Evolutionary conservation across 1,140 invertebrate genomes (phyloP), one percentile per base, ranked within the genome.

Genomic region (Cydia fagiglandana): DNA sequence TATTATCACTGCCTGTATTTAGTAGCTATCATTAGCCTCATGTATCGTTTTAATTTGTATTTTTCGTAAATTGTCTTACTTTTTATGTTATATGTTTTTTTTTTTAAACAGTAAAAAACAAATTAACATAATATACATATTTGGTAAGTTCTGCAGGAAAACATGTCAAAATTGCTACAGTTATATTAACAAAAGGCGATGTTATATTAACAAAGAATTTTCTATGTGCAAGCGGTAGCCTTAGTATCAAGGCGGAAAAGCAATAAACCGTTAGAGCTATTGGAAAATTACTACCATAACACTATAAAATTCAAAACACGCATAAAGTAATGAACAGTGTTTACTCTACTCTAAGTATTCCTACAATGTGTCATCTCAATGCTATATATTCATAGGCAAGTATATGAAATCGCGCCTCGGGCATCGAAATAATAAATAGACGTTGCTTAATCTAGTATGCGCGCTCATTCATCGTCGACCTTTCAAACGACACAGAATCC

Each of bases 391-490:
- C 38, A 41, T 73, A 73, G 28, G 28, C 38, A 41, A 38, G 68
- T 20, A 47, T 38, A 28, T 9, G 10, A 28, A 68, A 30, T 17
- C 20, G 73, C 3, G 66, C 30, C 30, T 38, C 64, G 13, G 15
- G 30, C 64, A 34, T n/a, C 66, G 9, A 70, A 70, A 70, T 70
- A 70, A 70, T 70, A 70, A 34, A 68, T 38, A 70, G 38, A 38
- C 64, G 38, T 34, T 34, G 30, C 30, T 41, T 70, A 68, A 30
- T 68, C 64, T 77, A 76, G 79, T 81, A 83, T 82, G 81, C 78
- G 56, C 75, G 80, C 82, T 82, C 85, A 89, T 89, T 88, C 85
- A 89, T 85, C 77, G 83, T 76, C 76, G 77, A 74, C 81, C 78
- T 80, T 79, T 77, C 79, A 85, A 88, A 84, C 75, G 81, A 86